A percentile compares a stretch with the other conserved stretches of the same genome.
These are phyloP conservation scores for Calosoma granatense DNA, from an alignment of 1,140 invertebrate species.

Conservation along the genomic window DNA sequence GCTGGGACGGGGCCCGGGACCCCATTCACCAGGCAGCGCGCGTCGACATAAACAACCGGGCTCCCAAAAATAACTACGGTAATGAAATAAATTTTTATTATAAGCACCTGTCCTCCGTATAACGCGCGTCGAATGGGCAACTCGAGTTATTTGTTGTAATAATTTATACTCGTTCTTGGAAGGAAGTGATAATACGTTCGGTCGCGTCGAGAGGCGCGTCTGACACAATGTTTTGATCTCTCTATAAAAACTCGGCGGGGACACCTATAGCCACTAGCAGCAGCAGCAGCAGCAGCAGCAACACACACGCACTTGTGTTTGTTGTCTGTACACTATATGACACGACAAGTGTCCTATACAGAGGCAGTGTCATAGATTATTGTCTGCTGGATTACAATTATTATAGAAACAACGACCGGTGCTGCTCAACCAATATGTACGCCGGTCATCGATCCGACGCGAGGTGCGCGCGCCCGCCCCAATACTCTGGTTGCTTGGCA, in stretches of 20 bases:
- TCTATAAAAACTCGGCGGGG: not conserved
- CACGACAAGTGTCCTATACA: too few species aligned
- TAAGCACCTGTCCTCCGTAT: not conserved
- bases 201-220: not conserved
- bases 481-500: not conserved
- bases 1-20: not conserved
- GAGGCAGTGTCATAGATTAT: too few species aligned
- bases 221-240: slow-evolving; percentile 1
- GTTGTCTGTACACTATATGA: too few species aligned
- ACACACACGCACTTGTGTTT: not conserved
- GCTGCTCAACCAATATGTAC: too few species aligned
- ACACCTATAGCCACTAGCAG: too few species aligned
- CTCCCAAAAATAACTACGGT: slow-evolving; percentile 2
- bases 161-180: slow-evolving; percentile 1
- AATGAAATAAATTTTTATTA: slow-evolving; percentile 7
- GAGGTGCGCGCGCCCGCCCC: not conserved
- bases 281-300: too few species aligned
- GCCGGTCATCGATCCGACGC: not conserved
- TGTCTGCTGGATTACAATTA: too few species aligned
- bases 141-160: slow-evolving; percentile 1
- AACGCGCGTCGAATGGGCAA: too few species aligned
- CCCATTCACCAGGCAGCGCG: not conserved
- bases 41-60: not conserved
- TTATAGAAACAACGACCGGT: too few species aligned
- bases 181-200: not conserved